Conservation (phyloP, 2,113 vertebrate species). For the Cephalopterus ornatus region DNA sequence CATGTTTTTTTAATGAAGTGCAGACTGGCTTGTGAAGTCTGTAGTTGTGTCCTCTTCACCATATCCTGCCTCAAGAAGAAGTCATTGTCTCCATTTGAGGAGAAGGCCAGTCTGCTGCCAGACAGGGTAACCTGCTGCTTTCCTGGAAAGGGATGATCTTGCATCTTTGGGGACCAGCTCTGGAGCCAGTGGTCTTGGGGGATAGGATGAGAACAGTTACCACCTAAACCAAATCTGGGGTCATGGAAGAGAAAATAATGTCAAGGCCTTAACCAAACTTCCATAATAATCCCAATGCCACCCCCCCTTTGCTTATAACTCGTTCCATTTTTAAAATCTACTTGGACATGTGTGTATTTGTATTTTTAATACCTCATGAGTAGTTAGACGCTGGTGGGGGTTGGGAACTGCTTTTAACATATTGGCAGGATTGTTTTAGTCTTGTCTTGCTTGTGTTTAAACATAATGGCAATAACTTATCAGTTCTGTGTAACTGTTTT, state of each 20-base stretch:
- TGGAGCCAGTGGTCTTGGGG: slow-evolving; percentile 18
- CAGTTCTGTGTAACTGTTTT: slow-evolving; percentile 57
- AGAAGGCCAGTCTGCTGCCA: background rate
- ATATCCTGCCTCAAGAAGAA: background rate
- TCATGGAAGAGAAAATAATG: slow-evolving; percentile 43
- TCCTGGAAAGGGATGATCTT: background rate
- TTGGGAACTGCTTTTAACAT: slow-evolving; percentile 51
- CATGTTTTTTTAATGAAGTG: background rate
- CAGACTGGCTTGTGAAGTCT: background rate
- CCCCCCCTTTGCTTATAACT: slow-evolving; percentile 44
- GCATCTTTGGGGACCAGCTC: slow-evolving; percentile 11
- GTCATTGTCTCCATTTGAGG: background rate
- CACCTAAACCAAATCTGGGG: slow-evolving; percentile 42
- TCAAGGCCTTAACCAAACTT: slow-evolving; percentile 71
- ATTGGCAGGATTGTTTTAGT: slow-evolving; percentile 56
- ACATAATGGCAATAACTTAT: slow-evolving; percentile 82
- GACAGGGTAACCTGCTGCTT: background rate
- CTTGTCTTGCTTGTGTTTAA: slow-evolving; percentile 71
- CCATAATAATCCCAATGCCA: slow-evolving; percentile 54
- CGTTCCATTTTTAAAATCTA: slow-evolving; percentile 55
- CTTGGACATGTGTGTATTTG: slow-evolving; percentile 57
- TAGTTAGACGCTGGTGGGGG: slow-evolving; percentile 59
- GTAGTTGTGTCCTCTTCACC: background rate
- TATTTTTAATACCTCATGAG: slow-evolving; percentile 79
- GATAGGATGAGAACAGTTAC: slow-evolving; percentile 13